Evolutionary conservation across 64 coral and sea anemone genomes (phyloP).

Genomic region (Actinia equina): DNA sequence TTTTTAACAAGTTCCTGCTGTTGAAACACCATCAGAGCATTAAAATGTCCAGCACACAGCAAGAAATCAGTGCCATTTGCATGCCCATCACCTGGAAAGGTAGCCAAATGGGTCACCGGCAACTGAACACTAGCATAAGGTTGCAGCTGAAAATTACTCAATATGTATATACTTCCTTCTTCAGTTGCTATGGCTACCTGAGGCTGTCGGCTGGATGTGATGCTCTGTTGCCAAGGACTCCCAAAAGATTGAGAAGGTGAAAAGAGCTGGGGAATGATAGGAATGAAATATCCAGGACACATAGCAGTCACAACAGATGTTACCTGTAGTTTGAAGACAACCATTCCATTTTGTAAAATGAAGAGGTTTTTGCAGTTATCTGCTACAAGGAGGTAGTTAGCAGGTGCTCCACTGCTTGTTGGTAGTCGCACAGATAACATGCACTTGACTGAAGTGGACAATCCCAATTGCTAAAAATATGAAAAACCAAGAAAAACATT

Average conservation of each 20-base stretch:
- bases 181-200: conserved; percentile 48
- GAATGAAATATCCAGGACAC: conserved; percentile 65
- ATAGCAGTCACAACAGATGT: conserved; percentile 77
- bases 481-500: not conserved
- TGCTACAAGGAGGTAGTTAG: conserved; percentile 70
- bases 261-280: conserved; percentile 1
- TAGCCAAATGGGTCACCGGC: conserved; percentile 10
- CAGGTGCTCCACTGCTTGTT: conserved; percentile 19
- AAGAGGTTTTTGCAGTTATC: conserved; percentile 76
- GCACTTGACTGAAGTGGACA: conserved; percentile 13
- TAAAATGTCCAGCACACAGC: conserved; percentile 46
- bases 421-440: conserved; percentile 51
- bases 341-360: conserved; percentile 66
- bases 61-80: conserved; percentile 16
- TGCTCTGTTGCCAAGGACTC: not conserved
- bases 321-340: conserved; percentile 42
- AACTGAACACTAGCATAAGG: conserved; percentile 36
- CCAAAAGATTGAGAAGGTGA: conserved; percentile 25
- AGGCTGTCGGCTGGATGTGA: not conserved
- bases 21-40: conserved; percentile 24
- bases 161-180: conserved; percentile 28
- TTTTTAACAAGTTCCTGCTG: conserved; percentile 3
- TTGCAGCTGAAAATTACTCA: conserved; percentile 31
- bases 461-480: not conserved
- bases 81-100: not conserved